These are phyloP conservation scores for Conus ventricosus DNA, from an alignment of 1,140 invertebrate species.

Conservation along the genomic window DNA sequence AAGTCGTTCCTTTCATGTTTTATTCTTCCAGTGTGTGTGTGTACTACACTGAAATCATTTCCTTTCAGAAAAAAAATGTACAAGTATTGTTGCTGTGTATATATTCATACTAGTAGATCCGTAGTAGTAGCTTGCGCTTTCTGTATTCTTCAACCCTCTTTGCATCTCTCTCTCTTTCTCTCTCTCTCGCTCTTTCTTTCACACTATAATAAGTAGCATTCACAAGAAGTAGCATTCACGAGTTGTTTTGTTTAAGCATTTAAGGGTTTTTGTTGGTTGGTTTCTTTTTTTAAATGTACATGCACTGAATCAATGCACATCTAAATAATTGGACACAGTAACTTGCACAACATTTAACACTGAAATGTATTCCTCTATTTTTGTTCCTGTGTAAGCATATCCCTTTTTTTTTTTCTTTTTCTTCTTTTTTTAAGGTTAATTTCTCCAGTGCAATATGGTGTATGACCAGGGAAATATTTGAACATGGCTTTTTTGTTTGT, in stretches of 20 bases:
- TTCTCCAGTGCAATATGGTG: conserved; percentile 11
- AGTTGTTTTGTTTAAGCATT: too few relatives aligned
- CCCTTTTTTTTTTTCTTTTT: conserved; percentile 5
- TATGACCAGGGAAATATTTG: neutral
- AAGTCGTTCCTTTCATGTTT: too few relatives aligned
- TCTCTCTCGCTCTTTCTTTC: too few relatives aligned
- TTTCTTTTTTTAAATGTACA: too few relatives aligned
- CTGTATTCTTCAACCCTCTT: neutral
- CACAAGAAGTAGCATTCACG: too few relatives aligned
- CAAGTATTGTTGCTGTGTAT: neutral
- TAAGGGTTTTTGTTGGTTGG: too few relatives aligned
- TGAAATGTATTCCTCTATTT: neutral
- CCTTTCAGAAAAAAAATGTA: conserved; percentile 1
- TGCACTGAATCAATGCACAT: too few relatives aligned
- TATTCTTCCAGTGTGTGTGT: too few relatives aligned
- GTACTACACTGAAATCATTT: neutral
- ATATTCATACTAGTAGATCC: neutral
- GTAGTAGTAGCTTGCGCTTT: neutral
- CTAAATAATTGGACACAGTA: too few relatives aligned
- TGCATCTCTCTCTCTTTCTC: too few relatives aligned
- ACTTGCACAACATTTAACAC: too few relatives aligned
- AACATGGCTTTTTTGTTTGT: neutral
- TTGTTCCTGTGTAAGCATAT: neutral
- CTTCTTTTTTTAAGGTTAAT: neutral
- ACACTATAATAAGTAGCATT: too few relatives aligned